Percentiles rank a stretch among this genome's conserved stretches.
Conservation (phyloP, 2,113 vertebrate genomes). For the Oryzias javanicus region DNA sequence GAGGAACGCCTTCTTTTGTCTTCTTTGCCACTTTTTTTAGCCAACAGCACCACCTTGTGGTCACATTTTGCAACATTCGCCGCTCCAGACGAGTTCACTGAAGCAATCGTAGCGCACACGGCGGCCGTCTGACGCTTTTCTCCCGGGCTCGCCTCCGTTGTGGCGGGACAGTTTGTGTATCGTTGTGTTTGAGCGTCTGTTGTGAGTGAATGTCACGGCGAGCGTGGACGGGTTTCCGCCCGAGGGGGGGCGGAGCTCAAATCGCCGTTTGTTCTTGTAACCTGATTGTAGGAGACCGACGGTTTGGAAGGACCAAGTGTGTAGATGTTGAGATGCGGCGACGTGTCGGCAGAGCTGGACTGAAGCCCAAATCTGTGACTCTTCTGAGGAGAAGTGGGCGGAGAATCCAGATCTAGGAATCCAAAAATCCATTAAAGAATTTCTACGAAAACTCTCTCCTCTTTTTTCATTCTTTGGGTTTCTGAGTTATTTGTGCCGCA, state of each 20-base stretch:
- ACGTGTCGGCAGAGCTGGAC: constrained; percentile 26
- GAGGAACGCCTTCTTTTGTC: too few species aligned
- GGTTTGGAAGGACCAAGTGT: constrained; percentile 32
- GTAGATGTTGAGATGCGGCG: constrained; percentile 1
- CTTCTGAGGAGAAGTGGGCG: constrained; percentile 57
- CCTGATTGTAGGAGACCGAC: constrained; percentile 24
- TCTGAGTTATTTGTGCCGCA: too few species aligned
- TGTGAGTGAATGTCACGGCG: too few species aligned
- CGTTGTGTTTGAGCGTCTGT: too few species aligned
- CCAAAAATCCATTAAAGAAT: constrained; percentile 59
- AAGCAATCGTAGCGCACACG: too few species aligned
- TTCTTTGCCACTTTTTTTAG: too few species aligned
- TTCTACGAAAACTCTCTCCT: constrained; percentile 27
- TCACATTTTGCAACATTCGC: too few species aligned
- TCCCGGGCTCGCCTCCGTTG: too few species aligned
- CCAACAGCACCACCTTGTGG: too few species aligned
- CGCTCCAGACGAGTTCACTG: too few species aligned
- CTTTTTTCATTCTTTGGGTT: background rate
- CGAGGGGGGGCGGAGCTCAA: constrained; percentile 29
- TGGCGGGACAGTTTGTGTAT: too few species aligned
- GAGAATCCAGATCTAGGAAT: constrained; percentile 34
- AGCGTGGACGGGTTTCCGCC: constrained; percentile 17
- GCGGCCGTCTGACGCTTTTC: too few species aligned
- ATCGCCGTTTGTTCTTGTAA: constrained; percentile 39
- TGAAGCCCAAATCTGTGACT: constrained; percentile 50